Evolutionary conservation across 2,888 invertebrate species (phyloP), one percentile per base, ranked within the genome.

Genomic region (Oeneis ivallda): DNA sequence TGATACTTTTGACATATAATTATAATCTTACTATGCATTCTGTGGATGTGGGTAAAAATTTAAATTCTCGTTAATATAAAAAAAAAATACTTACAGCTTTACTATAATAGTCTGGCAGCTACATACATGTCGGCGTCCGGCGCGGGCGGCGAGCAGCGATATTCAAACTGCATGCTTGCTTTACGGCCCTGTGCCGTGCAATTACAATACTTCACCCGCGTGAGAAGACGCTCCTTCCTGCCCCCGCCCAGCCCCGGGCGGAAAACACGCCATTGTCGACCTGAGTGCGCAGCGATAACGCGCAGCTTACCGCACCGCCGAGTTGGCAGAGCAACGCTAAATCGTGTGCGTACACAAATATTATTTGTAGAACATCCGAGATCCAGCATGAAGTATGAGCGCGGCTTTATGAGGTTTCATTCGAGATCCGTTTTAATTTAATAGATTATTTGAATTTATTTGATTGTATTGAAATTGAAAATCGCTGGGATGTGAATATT

Each of bases 141-240:
- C 71, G 73, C 67, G 70, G 70, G 69, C 71, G 73, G 72, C 67
- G 47, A 50, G 54, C 66, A 64, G 65, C 68, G 75, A 79, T 80
- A 79, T 81, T 80, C 76, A 78, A 78, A 77, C 72, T 75, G 75
- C 70, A 69, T 71, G 72, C 74, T 76, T 80, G 77, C 74, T 83
- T 82, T 82, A 81, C 80, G 76, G 75, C 73, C 72, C 74, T 76
- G 71, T 73, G 78, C 72, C 78, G 75, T 77, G 79, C 82, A 82
- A 82, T 84, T 84, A 83, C 79, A 83, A 78, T 75, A 76, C 74
- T 70, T 74, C 76, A 67, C 69, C 74, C 75, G 79, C 81, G 81
- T 80, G 83, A 82, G 80, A 80, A 78, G 71, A 73, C 74, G 73
- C 76, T 75, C 75, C 19, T 65, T 64, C 69, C 69, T 54, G 62